Base-by-base conservation (phyloP, 2,797 vertebrate species). In the Spea hammondii region DNA sequence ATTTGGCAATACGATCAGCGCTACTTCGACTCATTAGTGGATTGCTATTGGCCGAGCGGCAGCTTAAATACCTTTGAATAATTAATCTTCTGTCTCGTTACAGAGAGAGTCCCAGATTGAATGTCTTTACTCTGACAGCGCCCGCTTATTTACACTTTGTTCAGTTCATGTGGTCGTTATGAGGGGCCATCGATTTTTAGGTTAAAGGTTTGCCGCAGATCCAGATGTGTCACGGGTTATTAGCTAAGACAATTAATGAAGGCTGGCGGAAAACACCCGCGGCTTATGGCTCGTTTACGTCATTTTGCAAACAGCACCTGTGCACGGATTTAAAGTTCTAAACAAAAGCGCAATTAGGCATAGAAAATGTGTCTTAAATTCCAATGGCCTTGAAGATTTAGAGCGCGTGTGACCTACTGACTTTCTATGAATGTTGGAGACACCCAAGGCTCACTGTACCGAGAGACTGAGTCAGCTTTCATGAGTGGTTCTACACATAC, bases 111-210 rank as follows among this genome's bases (percentile, higher is more conserved):
- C 82, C 72, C 77, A 76, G 80, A 88, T 77, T 86, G 85, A 87
- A 87, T 90, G 88, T 83, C 88, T 86, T 85, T 84, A 83, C 85
- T 76, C 83, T 70, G 83, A 83, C 84, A 83, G 67, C 82, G 79
- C 81, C 88, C 88, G 67, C 88, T 89, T 87, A 88, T 88, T 88
- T 89, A 90, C 88, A 84, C 87, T 84, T 82, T 78, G 76, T 14
- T 1, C 80, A 84, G 84, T 90, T 90, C 78, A 85, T 85, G 83
- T 87, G 84, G 86, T 87, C 88, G 85, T 88, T 86, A 51, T 82
- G 82, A 85, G 87, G 78, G 84, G 87, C 83, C 50, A 1, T 82
- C 79, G 84, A 84, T 85, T 82, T 53, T 88, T 83, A 70, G 85
- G 82, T 85, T 87, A 74, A 82, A 77, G 74, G 80, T 74, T 82